These are phyloP conservation scores for Athalia rosae DNA, from an alignment of 2,888 invertebrate genomes.

Conservation along the genomic window DNA sequence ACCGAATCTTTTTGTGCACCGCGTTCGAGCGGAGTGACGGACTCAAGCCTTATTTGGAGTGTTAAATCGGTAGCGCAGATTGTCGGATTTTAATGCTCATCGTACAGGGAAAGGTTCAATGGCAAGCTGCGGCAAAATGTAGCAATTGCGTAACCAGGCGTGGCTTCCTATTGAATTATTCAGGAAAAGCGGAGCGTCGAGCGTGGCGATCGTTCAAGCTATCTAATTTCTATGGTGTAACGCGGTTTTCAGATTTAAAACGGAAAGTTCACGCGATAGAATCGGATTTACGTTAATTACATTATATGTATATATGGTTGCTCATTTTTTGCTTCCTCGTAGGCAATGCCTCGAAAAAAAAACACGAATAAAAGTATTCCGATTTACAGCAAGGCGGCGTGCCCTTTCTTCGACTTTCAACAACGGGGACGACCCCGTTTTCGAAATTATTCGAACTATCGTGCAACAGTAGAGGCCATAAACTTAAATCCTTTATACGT, in stretches of 20 bases:
- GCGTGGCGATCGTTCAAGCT: too few relatives aligned
- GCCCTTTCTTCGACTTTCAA: neutral
- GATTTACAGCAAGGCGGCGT: neutral
- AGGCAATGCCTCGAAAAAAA: too few relatives aligned
- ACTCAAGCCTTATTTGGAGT: too few relatives aligned
- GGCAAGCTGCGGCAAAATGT: neutral
- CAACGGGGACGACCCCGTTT: slow-evolving; percentile 24
- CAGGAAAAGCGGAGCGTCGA: neutral
- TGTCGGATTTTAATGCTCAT: neutral
- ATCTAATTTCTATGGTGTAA: too few relatives aligned
- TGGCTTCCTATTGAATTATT: slow-evolving; percentile 16
- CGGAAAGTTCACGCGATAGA: too few relatives aligned
- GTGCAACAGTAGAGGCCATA: neutral
- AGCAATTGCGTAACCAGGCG: slow-evolving; percentile 16
- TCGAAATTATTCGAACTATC: slow-evolving; percentile 1
- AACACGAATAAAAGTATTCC: neutral
- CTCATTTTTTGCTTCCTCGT: too few relatives aligned
- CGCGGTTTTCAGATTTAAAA: too few relatives aligned
- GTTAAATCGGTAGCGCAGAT: neutral
- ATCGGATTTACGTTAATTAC: too few relatives aligned
- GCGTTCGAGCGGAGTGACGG: too few relatives aligned
- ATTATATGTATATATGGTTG: too few relatives aligned
- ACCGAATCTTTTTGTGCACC: too few relatives aligned
- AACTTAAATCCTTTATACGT: slow-evolving; percentile 18
- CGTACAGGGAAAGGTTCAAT: neutral